Percentiles rank a stretch among this genome's conserved stretches.
phyloP scores from a whole-genome alignment of 2,113 vertebrate genomes.

The Ophiodon elongatus region DNA sequence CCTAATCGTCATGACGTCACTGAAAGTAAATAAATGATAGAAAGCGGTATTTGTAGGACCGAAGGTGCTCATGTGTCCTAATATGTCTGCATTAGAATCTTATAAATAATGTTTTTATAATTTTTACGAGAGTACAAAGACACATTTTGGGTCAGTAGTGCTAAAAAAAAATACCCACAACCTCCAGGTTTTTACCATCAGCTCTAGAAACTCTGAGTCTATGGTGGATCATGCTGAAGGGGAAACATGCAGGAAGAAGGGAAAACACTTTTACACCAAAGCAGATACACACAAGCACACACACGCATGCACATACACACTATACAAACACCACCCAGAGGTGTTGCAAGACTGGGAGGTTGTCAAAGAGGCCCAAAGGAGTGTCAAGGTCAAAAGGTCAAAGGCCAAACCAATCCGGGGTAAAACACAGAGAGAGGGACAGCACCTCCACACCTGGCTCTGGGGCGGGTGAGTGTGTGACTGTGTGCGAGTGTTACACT shows the following conservation, averaged over 20 bases:
- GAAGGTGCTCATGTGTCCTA: neutral
- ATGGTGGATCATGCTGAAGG: slow-evolving; percentile 65
- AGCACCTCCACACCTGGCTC: slow-evolving; percentile 78
- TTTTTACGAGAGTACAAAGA: neutral
- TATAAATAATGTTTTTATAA: neutral
- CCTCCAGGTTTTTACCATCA: neutral
- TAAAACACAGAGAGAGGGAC: slow-evolving; percentile 70
- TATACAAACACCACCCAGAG: slow-evolving; percentile 70
- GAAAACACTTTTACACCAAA: slow-evolving; percentile 38
- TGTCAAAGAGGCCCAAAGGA: slow-evolving; percentile 79
- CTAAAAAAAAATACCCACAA: neutral
- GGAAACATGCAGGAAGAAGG: slow-evolving; percentile 66
- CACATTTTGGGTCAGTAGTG: neutral
- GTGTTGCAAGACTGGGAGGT: slow-evolving; percentile 63
- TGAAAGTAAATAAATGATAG: too few relatives aligned
- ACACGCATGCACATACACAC: slow-evolving; percentile 49
- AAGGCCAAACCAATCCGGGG: slow-evolving; percentile 59
- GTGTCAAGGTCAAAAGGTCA: slow-evolving; percentile 58
- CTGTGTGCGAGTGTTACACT: slow-evolving; percentile 29
- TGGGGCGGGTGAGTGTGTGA: slow-evolving; percentile 69
- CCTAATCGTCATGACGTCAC: too few relatives aligned
- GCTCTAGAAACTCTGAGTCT: slow-evolving; percentile 62
- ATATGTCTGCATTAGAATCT: neutral
- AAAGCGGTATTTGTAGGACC: too few relatives aligned
- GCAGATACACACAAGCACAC: slow-evolving; percentile 10